Conservation (phyloP, 2,113 vertebrate species). For the Megaceryle maxima region DNA sequence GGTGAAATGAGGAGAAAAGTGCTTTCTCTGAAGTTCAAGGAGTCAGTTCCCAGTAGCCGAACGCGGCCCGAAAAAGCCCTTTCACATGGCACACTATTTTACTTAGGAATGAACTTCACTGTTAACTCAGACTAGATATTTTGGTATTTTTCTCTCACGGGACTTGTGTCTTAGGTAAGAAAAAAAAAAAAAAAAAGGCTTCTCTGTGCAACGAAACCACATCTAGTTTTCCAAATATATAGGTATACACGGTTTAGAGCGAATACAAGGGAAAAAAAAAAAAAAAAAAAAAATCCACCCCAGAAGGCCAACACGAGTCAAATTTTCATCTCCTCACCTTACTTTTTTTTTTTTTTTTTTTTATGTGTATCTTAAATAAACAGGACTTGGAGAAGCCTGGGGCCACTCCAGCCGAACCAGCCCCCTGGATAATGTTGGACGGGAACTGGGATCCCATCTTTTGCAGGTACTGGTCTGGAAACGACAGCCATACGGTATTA, state of each 20-base stretch:
- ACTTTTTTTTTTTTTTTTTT: too few relatives aligned
- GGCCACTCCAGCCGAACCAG: slow-evolving; percentile 88
- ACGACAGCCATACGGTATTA: slow-evolving; percentile 14
- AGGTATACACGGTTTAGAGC: neutral
- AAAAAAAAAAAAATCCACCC: too few relatives aligned
- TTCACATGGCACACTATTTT: neutral
- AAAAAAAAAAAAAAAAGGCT: neutral
- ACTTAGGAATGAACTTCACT: neutral
- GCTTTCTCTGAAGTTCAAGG: neutral
- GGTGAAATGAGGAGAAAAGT: neutral
- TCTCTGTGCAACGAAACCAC: neutral
- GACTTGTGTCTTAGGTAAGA: neutral
- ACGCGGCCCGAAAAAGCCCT: neutral
- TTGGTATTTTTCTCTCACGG: neutral
- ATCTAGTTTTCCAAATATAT: neutral
- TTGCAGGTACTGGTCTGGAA: slow-evolving; percentile 85
- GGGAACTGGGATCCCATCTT: slow-evolving; percentile 93
- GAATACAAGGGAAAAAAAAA: neutral
- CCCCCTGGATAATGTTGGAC: slow-evolving; percentile 89
- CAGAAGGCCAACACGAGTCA: neutral
- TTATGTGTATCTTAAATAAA: slow-evolving; percentile 10
- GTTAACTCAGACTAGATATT: neutral
- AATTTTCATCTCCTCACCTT: neutral
- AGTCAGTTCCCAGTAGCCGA: neutral
- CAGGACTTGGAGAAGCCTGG: slow-evolving; percentile 97